Conservation (phyloP, 2,797 vertebrate species). For the Stomatorhinus walkeri region DNA sequence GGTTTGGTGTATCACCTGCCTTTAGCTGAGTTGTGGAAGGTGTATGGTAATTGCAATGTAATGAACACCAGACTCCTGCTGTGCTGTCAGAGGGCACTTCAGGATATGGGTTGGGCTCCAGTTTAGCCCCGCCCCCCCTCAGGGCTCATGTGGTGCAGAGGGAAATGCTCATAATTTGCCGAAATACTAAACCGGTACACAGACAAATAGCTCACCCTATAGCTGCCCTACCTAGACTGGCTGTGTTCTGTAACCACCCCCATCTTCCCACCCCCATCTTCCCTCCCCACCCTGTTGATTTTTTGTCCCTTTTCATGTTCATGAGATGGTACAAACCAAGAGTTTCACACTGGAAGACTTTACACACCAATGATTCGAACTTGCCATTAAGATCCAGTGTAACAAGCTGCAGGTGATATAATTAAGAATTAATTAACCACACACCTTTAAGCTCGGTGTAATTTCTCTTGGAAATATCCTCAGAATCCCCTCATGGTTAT, state of each 20-base stretch:
- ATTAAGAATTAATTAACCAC: background rate
- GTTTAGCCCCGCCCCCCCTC: background rate
- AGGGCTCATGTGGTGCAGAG: too few species aligned
- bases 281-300: background rate
- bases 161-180: background rate
- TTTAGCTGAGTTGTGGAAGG: background rate
- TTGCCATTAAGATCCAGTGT: background rate
- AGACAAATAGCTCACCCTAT: background rate
- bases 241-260: background rate
- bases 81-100: background rate
- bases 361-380: background rate
- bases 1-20: background rate
- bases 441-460: background rate
- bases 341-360: background rate
- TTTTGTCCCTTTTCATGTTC: background rate
- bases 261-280: background rate
- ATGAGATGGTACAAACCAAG: background rate
- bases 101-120: background rate
- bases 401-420: background rate
- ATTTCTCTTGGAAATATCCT: background rate
- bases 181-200: background rate
- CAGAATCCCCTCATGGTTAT: slow-evolving; percentile 1
- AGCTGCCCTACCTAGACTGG: background rate
- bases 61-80: slow-evolving; percentile 8
- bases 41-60: background rate